Base-by-base conservation (phyloP, 2,113 vertebrate species). In the Prinia subflava region DNA sequence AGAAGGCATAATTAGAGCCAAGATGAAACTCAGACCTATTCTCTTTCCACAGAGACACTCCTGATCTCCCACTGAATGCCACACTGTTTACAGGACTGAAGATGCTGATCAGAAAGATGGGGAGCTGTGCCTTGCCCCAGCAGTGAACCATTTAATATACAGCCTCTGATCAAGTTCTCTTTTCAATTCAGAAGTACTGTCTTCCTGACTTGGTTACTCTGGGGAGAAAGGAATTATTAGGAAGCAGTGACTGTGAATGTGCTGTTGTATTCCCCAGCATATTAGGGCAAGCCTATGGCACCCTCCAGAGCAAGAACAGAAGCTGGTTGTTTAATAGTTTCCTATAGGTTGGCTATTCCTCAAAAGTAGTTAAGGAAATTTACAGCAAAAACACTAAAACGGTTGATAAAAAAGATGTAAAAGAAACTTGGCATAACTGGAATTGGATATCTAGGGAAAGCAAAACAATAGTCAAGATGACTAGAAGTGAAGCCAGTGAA, bases 301-400 rank as follows among this genome's bases (percentile, higher is more conserved):
- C 2, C 20, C 63, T 62, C n/a, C 53, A 57, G n/a, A 53, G 13
- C 0, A 0, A 69, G 46, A 31, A 73, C 20, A 68, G 37, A 47
- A 39, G 16, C 7, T 78, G 46, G 15, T 21, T 83, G 13, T 25
- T 25, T 76, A 70, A 35, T 2, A 68, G 13, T 64, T 68, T 84
- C 35, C 53, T 64, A 82, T 28, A 49, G 6, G 15, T 7, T 33
- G 12, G 28, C 7, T 63, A 9, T 27, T 84, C n/a, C 47, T 73
- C 57, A 52, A 27, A 79, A 83, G 10, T 2, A 47, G 27, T 56
- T 52, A 53, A 57, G 12, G 67, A 67, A 67, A 44, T 7, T 17
- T 57, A 57, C 6, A 30, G 15, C 37, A 67, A 65, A 90, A 83
- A 13, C 2, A 15, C 30, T 30, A 83, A 56, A 24, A 65, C 83